phyloP scores from a whole-genome alignment of 2,113 vertebrate species.

The Etheostoma cragini region DNA sequence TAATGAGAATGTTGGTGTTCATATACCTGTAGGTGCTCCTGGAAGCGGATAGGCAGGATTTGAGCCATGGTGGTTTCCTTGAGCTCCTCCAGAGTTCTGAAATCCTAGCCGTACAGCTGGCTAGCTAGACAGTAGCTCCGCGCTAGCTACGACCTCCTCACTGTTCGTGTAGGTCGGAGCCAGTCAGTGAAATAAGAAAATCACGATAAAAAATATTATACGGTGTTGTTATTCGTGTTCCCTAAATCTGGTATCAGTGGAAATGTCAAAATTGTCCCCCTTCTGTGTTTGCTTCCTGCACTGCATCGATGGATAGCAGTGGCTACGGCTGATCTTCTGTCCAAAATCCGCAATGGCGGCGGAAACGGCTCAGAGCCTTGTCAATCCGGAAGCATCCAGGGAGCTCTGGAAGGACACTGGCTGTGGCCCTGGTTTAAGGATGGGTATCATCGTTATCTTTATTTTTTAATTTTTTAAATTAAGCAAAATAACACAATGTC shows the following conservation, averaged over 20 bases:
- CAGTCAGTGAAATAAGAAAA: conserved; percentile 51
- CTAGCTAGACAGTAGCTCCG: conserved; percentile 71
- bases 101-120: conserved; percentile 76
- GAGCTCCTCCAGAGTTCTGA: conserved; percentile 76
- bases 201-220: conserved; percentile 4
- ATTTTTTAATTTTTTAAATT: not conserved
- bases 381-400: conserved; percentile 90
- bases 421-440: not conserved
- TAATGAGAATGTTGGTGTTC: accelerated
- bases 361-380: conserved; percentile 80
- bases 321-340: conserved; percentile 75
- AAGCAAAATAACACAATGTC: not conserved
- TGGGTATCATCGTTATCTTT: not conserved
- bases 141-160: conserved; percentile 84
- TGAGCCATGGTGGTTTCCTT: conserved; percentile 91
- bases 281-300: conserved; percentile 58
- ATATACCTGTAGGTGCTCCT: conserved; percentile 93
- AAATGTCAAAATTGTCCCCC: conserved; percentile 32
- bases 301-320: conserved; percentile 79
- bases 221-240: conserved; percentile 24
- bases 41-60: conserved; percentile 98
- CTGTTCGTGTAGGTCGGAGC: conserved; percentile 76
- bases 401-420: conserved; percentile 84
- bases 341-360: conserved; percentile 95
- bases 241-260: conserved; percentile 21